Base-by-base conservation (phyloP, 2,113 vertebrate species). In the Tiliqua scincoides region DNA sequence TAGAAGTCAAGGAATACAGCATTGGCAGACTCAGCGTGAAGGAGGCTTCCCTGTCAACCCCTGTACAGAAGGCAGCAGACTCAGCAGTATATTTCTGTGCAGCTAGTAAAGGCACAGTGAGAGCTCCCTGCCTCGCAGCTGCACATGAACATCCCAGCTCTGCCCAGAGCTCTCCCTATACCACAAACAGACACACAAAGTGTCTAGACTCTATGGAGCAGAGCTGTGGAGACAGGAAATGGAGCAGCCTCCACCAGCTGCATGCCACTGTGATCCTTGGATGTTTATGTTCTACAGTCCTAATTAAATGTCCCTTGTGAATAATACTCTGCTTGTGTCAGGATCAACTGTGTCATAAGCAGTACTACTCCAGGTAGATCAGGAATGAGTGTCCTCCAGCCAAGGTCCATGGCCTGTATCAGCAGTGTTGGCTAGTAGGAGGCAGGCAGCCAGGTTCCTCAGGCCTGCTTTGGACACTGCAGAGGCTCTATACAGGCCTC, bases 1-100 rank as follows among this genome's bases (percentile, higher is more conserved):
- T 73, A 3, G 68, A 80, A 9, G 20, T 73, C 37, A 12, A n/a
- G 1, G 2, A 23, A 23, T 84, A 73, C 67, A n/a, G 0, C 1
- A 79, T 88, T 9, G 0, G 23, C 23, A 83, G 74, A 11, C 35
- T 0, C 21, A 3, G 4, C 9, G 59, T 57, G 11, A 43, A 18
- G 6, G 30, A 65, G 20, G 61, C n/a, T 15, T 79, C 67, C 14
- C 57, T 84, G n/a, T 37, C 2, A 0, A 37, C 79, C 61, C 32
- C 40, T 12, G 0, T 1, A 4, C n/a, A 1, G 15, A 11, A 10
- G 43, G n/a, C 30, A 54, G 57, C 12, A 14, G 61, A 84, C 10
- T 37, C 81, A 3, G 82, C 75, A 40, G 68, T 54, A 1, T 84
- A 84, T 73, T 84, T 88, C 82, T 84, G 86, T 74, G 82, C 81